These are phyloP conservation scores for Pionites leucogaster DNA, from an alignment of 2,113 vertebrate genomes.

Conservation along the genomic window DNA sequence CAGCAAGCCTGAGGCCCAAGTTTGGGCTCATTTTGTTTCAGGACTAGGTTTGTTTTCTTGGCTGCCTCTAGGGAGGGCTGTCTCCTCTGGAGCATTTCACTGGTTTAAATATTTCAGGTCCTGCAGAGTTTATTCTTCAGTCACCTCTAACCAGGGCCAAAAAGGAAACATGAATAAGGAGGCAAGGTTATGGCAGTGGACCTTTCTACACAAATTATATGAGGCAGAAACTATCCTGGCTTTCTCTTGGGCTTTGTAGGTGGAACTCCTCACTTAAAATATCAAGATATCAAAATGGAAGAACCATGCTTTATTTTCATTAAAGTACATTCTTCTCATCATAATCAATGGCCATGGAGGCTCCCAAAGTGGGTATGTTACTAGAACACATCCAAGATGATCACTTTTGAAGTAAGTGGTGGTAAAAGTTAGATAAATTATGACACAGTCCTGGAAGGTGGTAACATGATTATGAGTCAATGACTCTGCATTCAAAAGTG, in stretches of 20 bases:
- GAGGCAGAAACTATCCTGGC: neutral
- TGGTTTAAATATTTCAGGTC: neutral
- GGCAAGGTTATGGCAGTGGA: neutral
- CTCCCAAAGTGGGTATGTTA: neutral
- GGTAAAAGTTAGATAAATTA: slow-evolving; percentile 57
- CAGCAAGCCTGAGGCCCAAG: neutral
- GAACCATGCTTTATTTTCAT: neutral
- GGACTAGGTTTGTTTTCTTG: neutral
- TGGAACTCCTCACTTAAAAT: neutral
- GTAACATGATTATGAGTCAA: slow-evolving; percentile 27
- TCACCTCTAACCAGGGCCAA: neutral
- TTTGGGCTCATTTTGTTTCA: neutral
- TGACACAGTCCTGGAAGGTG: neutral
- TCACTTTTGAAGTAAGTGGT: neutral
- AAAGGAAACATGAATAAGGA: neutral
- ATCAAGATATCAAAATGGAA: neutral
- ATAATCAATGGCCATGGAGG: neutral
- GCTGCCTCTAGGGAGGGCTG: neutral
- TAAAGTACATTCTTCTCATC: neutral
- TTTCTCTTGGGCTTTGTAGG: neutral
- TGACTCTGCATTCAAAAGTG: slow-evolving; percentile 46
- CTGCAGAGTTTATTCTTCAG: neutral
- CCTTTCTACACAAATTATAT: neutral
- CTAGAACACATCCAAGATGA: slow-evolving; percentile 19
- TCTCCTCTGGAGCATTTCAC: neutral